Conservation (phyloP, 2,113 vertebrate species). For the Narcine bancroftii region DNA sequence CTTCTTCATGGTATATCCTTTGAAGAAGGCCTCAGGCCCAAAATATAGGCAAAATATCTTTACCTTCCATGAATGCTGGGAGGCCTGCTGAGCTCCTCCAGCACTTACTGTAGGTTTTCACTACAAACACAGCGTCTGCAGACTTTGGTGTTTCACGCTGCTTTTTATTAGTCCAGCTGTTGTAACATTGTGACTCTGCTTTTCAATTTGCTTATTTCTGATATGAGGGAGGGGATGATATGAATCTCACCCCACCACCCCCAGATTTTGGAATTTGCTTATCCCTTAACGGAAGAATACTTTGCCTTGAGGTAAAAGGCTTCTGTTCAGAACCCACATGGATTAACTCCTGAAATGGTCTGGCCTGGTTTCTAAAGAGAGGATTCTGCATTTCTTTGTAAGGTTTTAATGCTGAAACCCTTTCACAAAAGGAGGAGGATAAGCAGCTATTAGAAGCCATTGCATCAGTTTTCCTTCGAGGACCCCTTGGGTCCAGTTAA, state of each 20-base stretch:
- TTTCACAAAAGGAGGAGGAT: conserved; percentile 32
- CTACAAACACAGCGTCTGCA: too few species aligned
- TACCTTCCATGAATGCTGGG: too few species aligned
- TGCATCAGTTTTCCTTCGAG: conserved; percentile 36
- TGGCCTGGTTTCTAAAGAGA: conserved; percentile 31
- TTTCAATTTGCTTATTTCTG: neutral
- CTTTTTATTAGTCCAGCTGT: neutral
- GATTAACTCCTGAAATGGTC: conserved; percentile 37
- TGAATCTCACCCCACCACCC: too few species aligned
- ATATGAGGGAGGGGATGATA: too few species aligned
- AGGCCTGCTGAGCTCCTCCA: too few species aligned
- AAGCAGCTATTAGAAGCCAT: conserved; percentile 37
- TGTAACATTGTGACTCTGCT: neutral
- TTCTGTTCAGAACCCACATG: conserved; percentile 5
- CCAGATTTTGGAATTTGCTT: neutral
- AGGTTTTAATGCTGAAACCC: conserved; percentile 30
- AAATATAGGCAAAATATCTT: too few species aligned
- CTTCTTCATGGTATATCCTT: too few species aligned
- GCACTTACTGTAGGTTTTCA: too few species aligned
- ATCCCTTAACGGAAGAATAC: conserved; percentile 1
- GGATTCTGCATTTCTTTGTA: conserved; percentile 32
- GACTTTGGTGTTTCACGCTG: too few species aligned
- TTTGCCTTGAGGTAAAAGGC: conserved; percentile 8
- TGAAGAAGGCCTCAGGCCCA: too few species aligned
- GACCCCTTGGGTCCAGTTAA: conserved; percentile 35